Conservation (phyloP, 2,888 invertebrate genomes). For the Sarcophaga carnaria region DNA sequence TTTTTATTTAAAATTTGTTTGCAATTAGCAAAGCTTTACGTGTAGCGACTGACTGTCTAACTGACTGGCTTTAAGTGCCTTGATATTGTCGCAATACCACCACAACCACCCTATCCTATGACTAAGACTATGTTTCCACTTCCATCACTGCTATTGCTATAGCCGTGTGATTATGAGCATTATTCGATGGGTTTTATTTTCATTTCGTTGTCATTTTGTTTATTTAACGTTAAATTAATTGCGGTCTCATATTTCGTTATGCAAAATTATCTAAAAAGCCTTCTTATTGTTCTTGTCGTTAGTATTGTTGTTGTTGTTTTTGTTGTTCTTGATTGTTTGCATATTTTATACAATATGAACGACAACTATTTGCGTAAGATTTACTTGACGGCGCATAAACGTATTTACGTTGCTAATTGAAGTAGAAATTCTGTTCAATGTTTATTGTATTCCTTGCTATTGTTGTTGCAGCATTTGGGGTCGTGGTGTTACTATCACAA, state of each 20-base stretch:
- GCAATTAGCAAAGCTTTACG: slow-evolving; percentile 62
- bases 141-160: background rate
- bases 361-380: slow-evolving; percentile 72
- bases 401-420: slow-evolving; percentile 75
- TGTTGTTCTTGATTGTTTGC: slow-evolving; percentile 55
- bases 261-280: slow-evolving; percentile 64
- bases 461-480: slow-evolving; percentile 28
- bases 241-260: slow-evolving; percentile 74
- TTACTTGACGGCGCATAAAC: slow-evolving; percentile 71
- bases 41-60: background rate
- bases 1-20: slow-evolving; percentile 49
- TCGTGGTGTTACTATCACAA: background rate
- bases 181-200: slow-evolving; percentile 19
- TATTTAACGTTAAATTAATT: slow-evolving; percentile 75
- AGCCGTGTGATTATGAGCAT: background rate
- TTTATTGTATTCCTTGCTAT: slow-evolving; percentile 52
- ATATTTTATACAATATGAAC: slow-evolving; percentile 44
- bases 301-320: slow-evolving; percentile 28
- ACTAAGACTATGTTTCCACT: background rate
- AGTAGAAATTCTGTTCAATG: slow-evolving; percentile 68
- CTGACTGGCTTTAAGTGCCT: no score
- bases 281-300: slow-evolving; percentile 47
- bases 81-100: no score
- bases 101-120: background rate
- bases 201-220: slow-evolving; percentile 71